Base-by-base conservation (phyloP, 2,113 vertebrate species). In the Platycercus adscitus region DNA sequence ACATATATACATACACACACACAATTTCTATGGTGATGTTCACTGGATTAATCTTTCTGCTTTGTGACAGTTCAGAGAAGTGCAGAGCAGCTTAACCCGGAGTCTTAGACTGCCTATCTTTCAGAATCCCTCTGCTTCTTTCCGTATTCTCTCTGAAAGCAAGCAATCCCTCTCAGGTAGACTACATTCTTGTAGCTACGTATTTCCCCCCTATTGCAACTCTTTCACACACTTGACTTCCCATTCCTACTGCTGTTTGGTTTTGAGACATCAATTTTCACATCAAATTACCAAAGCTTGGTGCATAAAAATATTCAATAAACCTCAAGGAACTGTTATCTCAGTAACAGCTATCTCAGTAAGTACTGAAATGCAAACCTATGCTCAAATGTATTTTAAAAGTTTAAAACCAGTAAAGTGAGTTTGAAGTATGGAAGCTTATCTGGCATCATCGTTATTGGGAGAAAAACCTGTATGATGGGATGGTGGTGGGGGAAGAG, bases 261-360 rank as follows among this genome's bases (percentile, higher is more conserved):
- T 86, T 91, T 75, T 56, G 35, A 89, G 56, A 92, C 68, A 95
- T 50, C 76, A 69, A 89, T 94, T 91, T 91, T 93, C 78, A 85
- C 70, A 91, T 70, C 58, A 92, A 93, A 92, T 93, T 86, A 86
- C 75, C 56, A 91, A 96, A 91, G 56, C 15, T 65, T 47, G 25
- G 17, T 46, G 53, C 81, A 89, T 90, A 87, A 92, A 91, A 82
- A 80, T 52, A 85, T 63, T 78, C 70, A 87, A 7, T 71, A 81
- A 95, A 61, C 14, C 16, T 82, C 44, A 72, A 76, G 73, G 41
- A 91, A 72, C 58, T 72, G 46, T 41, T 91, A 89, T 80, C 81
- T 80, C 65, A 43, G 60, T 68, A 83, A 94, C 53, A 89, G 58
- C 53, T 72, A 86, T 72, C 58, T 77, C 85, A 44, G 56, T n/a